Conservation (phyloP, 2,113 vertebrate genomes). For the Bufo bufo region DNA sequence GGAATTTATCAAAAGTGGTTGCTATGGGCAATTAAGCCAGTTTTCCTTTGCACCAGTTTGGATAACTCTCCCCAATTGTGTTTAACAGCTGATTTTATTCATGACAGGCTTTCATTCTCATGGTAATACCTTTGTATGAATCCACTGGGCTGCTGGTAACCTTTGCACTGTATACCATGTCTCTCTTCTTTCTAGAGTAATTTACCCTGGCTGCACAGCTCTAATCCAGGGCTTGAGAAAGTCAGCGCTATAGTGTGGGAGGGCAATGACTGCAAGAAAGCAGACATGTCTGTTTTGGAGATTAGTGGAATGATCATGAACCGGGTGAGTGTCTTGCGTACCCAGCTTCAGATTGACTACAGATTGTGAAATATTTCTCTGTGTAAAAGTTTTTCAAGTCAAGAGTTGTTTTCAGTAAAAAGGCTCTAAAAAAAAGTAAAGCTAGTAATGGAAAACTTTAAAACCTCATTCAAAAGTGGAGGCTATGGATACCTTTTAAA, state of each 20-base stretch:
- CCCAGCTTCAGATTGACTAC: background rate
- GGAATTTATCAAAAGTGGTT: too few species aligned
- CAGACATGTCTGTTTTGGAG: constrained; percentile 98
- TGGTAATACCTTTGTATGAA: background rate
- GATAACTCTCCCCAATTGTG: too few species aligned
- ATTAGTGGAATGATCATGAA: constrained; percentile 99
- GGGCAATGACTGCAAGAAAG: constrained; percentile 98
- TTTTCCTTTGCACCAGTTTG: too few species aligned
- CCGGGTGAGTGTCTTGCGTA: constrained; percentile 71
- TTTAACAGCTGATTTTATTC: background rate
- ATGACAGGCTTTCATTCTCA: background rate
- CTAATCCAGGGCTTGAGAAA: constrained; percentile 92
- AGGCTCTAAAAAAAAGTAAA: background rate
- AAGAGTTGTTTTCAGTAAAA: background rate
- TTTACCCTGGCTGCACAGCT: constrained; percentile 92
- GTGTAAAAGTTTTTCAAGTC: background rate
- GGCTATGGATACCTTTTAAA: too few species aligned
- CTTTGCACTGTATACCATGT: background rate
- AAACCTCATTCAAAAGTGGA: too few species aligned
- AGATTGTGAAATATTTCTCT: background rate
- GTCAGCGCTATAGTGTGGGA: constrained; percentile 99
- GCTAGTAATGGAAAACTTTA: background rate
- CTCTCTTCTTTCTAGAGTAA: constrained; percentile 79
- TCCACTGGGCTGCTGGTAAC: background rate
- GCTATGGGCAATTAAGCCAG: too few species aligned